phyloP scores from a whole-genome alignment of 2,113 vertebrate species.

The Prolemur simus region DNA sequence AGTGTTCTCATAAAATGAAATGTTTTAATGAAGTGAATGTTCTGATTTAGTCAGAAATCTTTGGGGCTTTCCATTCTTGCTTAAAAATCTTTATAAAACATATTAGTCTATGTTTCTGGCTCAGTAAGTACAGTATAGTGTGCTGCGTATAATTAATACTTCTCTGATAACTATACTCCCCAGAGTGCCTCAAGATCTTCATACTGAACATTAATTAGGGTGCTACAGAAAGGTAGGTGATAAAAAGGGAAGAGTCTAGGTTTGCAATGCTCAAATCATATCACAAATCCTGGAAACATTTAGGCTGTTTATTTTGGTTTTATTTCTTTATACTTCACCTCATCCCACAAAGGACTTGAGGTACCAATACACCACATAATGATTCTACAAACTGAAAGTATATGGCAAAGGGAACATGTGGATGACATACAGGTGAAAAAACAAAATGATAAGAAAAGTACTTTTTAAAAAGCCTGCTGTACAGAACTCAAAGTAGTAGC shows the following conservation, averaged over 20 bases:
- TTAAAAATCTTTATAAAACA: slow-evolving; percentile 67
- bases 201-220: slow-evolving; percentile 22
- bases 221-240: not conserved
- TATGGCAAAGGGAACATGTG: not conserved
- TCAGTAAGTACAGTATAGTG: slow-evolving; percentile 61
- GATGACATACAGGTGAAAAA: not conserved
- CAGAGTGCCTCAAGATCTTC: slow-evolving; percentile 31
- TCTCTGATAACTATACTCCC: slow-evolving; percentile 47
- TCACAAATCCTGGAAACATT: not conserved
- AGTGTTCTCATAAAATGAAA: not conserved
- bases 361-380: not conserved
- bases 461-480: not conserved
- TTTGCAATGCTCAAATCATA: not conserved
- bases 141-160: slow-evolving; percentile 64
- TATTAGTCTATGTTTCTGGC: slow-evolving; percentile 54
- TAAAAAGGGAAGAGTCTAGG: not conserved
- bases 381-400: not conserved
- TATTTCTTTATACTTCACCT: not conserved
- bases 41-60: slow-evolving; percentile 61
- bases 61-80: slow-evolving; percentile 53
- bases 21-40: slow-evolving; percentile 52
- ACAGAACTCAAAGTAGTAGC: not conserved
- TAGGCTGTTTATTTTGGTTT: not conserved
- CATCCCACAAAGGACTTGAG: not conserved
- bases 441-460: not conserved